Base-by-base conservation (phyloP, 23 tunicate genomes). In the Ciona savignyi region DNA sequence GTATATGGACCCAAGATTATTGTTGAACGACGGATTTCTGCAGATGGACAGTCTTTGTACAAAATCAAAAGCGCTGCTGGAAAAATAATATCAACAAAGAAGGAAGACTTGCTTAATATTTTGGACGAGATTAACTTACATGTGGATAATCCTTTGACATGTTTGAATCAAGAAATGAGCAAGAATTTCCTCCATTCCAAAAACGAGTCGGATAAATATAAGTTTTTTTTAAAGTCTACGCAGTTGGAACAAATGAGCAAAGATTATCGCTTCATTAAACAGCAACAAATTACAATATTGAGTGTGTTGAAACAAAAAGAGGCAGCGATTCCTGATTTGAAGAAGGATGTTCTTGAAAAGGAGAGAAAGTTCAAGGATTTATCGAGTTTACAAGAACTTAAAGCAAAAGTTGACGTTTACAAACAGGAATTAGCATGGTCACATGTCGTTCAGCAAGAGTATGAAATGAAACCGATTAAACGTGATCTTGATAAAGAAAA, bases 71-170 rank as follows among this genome's bases (percentile, higher is more conserved):
- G 34, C 67, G 70, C 73, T 0, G 4, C 67, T 30, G 85, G 93
- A 33, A 91, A 80, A 72, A 32, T 91, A 15, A 62, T 91, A 22
- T 74, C 90, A 0, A 75, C 33, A 2, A 91, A 85, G 65, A 91
- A 84, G 64, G 91, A 91, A 80, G 97, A 91, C 68, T 35, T 91
- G 34, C 34, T 80, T 1, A 77, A 51, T 23, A 85, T 91, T 28
- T 42, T 91, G 65, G 97, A 91, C 67, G 83, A 91, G 32, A 76
- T 91, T 2, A 85, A 91, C 65, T 56, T 91, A 15, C 91, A 84
- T 9, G 97, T 91, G 15, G 97, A 91, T 30, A 91, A 91, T 60
- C 97, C 97, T 0, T 62, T 91, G 77, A 91, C 97, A 2, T 91
- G 90, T 49, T 66, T 91, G 30, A 84, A 84, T 68, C 97, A 91